Evolutionary conservation across 1,140 invertebrate species (phyloP).

Genomic region (Myzus persicae): DNA sequence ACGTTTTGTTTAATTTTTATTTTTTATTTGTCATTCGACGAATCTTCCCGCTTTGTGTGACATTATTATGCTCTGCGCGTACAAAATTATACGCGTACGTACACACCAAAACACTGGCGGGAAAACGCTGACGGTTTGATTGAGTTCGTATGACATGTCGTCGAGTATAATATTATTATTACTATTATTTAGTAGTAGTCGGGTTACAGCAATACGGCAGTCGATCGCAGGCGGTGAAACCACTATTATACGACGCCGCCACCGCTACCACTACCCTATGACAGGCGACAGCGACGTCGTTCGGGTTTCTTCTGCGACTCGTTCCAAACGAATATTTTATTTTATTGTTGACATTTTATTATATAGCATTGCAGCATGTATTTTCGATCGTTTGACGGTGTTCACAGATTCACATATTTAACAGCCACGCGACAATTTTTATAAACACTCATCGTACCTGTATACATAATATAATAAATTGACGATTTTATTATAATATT

Average conservation of each 20-base stretch:
- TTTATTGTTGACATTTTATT: background rate
- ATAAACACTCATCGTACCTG: background rate
- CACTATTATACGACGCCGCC: background rate
- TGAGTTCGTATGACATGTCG: background rate
- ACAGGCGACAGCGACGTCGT: background rate
- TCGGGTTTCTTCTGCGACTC: background rate
- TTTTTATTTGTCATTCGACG: conserved; percentile 37
- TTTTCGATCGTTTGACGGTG: background rate
- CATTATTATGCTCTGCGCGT: background rate
- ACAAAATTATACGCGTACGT: background rate
- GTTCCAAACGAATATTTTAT: conserved; percentile 12
- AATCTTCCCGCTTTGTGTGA: background rate
- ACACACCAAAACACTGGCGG: background rate
- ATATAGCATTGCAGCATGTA: background rate
- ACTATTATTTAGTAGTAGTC: background rate
- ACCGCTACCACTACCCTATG: background rate
- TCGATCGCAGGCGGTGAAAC: background rate
- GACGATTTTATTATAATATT: background rate
- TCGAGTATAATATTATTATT: conserved; percentile 14
- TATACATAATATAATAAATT: background rate
- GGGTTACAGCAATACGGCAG: background rate
- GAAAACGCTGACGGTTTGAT: conserved; percentile 23
- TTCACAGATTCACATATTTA: background rate
- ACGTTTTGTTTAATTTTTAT: conserved; percentile 25
- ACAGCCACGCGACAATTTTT: background rate